Conservation (phyloP, 23 tunicate species). For the Oikopleura albicans region DNA sequence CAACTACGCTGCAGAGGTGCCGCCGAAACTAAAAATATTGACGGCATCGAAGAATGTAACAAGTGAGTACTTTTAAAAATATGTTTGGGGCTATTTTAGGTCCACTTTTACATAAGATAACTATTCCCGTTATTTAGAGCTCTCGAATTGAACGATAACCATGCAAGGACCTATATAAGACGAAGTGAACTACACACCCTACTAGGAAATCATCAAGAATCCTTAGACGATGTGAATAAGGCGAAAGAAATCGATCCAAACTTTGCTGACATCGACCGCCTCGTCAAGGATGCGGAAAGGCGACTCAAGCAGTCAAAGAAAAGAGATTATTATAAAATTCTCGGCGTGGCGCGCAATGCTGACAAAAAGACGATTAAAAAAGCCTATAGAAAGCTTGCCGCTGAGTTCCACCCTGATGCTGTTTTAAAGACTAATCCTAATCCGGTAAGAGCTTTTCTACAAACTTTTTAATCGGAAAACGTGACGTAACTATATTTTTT, state of each 20-base stretch:
- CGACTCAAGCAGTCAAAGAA: constrained; percentile 76
- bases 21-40: background rate
- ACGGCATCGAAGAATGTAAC: background rate
- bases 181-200: background rate
- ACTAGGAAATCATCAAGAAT: constrained; percentile 20
- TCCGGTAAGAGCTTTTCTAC: background rate
- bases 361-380: background rate
- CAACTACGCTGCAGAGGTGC: background rate
- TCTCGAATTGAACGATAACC: background rate
- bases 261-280: background rate
- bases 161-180: background rate
- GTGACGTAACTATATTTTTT: no score
- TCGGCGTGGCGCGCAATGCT: constrained; percentile 63
- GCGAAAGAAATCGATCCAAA: constrained; percentile 54
- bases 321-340: constrained; percentile 86
- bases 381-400: background rate
- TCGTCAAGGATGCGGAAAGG: constrained; percentile 47
- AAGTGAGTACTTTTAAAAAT: background rate
- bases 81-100: no score
- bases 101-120: no score
- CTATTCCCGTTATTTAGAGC: background rate
- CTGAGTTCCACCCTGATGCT: background rate
- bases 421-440: background rate
- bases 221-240: constrained; percentile 50
- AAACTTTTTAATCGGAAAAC: background rate